phyloP scores from a whole-genome alignment of 1,140 invertebrate species.

The Drosophila pruinosa region DNA sequence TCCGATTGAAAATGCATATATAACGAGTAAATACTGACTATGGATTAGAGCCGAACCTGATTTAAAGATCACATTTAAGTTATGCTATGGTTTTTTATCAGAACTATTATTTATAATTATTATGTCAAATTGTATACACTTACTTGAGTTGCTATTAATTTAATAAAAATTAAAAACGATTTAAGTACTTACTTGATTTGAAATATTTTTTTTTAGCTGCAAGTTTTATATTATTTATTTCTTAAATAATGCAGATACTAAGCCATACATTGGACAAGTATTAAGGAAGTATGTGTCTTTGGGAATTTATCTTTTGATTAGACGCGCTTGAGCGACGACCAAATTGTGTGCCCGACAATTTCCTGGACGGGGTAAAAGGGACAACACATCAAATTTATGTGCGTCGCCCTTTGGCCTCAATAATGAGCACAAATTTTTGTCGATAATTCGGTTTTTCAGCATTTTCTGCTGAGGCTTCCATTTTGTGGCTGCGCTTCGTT shows the following conservation, averaged over 20 bases:
- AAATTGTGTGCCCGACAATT: slow-evolving; percentile 52
- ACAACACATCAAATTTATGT: slow-evolving; percentile 69
- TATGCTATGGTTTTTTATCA: neutral
- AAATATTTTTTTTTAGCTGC: neutral
- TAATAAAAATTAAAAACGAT: neutral
- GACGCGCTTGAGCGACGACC: slow-evolving; percentile 48
- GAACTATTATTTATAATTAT: neutral
- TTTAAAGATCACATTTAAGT: neutral
- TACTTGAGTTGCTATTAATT: neutral
- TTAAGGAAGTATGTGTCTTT: slow-evolving; percentile 32
- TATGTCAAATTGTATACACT: too few species aligned
- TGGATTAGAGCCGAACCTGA: neutral
- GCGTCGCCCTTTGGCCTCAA: slow-evolving; percentile 51
- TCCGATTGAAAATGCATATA: slow-evolving; percentile 60
- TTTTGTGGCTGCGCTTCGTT: slow-evolving; percentile 50
- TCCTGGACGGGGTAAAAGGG: slow-evolving; percentile 53
- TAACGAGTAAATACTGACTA: slow-evolving; percentile 7
- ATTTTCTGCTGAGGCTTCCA: slow-evolving; percentile 36
- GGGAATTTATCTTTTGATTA: slow-evolving; percentile 66
- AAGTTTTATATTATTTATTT: neutral
- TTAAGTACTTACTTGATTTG: too few species aligned
- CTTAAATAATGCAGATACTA: neutral
- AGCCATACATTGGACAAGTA: slow-evolving; percentile 1
- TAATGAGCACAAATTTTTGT: slow-evolving; percentile 74
- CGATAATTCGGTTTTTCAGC: slow-evolving; percentile 68